Evolutionary conservation across 1,140 invertebrate species (phyloP), one percentile per base, ranked within the genome.

Genomic region (Drosophila oshimai): DNA sequence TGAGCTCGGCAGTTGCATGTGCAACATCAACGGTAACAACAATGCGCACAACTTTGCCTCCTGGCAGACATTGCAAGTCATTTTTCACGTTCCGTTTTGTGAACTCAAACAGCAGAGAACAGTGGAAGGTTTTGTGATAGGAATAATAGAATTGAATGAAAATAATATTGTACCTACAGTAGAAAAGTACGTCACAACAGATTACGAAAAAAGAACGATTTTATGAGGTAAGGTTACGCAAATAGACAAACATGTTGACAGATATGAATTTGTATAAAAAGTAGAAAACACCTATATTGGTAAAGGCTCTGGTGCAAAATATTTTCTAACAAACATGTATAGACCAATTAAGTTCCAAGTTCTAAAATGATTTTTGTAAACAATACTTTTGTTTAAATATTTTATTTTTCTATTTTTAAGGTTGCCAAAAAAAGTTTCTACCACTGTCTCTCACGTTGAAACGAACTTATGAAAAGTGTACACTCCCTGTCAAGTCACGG

Each of bases 21-120:
- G 76, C 70, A 80, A 74, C 57, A 70, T 57, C 33, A 55, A 51
- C 54, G 49, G 50, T 7, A 54, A 68, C 44, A 74, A 75, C 50
- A 69, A 41, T 37, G 45, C 47, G 61, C 53, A 70, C 68, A 51
- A 62, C 44, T 60, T 74, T 74, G 51, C 46, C 46, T 55, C 28
- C 49, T 69, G 64, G 36, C 45, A 45, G 67, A 64, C 47, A 64
- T 70, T 28, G 70, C 67, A 46, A 39, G 42, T 65, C 58, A 65
- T 65, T 65, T 65, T 65, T 65, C 58, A 64, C 26, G 44, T 65
- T 62, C 58, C 36, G 24, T 39, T 29, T 49, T 64, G 24, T 20
- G 18, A 37, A 18, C 42, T 36, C 24, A 6, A 47, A 45, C 15
- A 26, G 60, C 24, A 17, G 13, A 9, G 17, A 29, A 65, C 34